Evolutionary conservation across 2,797 vertebrate species (phyloP).

Genomic region (Sarcophilus harrisii): DNA sequence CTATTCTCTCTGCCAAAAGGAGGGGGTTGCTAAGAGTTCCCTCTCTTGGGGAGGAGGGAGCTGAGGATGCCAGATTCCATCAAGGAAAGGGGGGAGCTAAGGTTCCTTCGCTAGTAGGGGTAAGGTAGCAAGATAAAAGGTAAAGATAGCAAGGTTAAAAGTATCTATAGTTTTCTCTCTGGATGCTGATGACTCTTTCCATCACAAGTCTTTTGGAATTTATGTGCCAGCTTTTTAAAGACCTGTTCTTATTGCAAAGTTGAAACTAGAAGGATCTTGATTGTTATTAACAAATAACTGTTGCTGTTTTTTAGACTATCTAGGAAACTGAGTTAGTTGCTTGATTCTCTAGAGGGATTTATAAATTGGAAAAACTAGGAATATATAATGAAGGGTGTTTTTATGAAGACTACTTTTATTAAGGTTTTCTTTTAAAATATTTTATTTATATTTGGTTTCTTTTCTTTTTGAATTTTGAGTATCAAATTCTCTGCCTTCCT

Average conservation of each 20-base stretch:
- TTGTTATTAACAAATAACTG: neutral
- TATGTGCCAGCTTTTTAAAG: neutral
- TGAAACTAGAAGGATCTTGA: neutral
- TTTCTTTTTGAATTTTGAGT: neutral
- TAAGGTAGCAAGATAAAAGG: no score
- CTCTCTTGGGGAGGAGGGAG: no score
- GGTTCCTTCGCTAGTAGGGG: no score
- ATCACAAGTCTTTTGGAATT: no score
- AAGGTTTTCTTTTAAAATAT: neutral
- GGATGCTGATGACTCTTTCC: no score
- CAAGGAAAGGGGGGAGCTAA: no score
- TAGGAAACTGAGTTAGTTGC: neutral
- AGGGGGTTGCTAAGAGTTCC: no score
- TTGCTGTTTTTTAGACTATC: neutral
- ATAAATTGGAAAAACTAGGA: neutral
- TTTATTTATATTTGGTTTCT: neutral
- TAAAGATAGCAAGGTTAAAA: no score
- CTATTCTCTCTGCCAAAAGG: no score
- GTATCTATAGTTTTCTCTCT: no score
- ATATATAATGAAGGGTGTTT: neutral
- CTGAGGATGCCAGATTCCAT: no score
- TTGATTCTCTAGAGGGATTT: neutral
- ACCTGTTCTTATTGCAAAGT: neutral
- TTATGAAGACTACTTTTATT: neutral
- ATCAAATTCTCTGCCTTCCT: neutral